phyloP scores from a whole-genome alignment of 2,888 invertebrate genomes.

The Erebia ligea region DNA sequence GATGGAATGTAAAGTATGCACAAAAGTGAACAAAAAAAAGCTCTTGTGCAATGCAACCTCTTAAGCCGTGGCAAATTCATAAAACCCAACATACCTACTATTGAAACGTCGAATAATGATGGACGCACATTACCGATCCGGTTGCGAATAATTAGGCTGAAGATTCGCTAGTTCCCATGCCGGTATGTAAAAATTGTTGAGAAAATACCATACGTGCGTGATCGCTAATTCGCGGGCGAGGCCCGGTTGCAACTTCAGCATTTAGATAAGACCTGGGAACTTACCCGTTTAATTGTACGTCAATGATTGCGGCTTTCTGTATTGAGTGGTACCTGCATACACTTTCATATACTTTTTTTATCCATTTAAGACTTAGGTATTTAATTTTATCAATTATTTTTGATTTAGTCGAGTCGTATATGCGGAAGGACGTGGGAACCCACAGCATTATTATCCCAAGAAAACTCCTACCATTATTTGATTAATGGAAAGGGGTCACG shows the following conservation, averaged over 20 bases:
- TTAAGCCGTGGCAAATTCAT: conserved; percentile 33
- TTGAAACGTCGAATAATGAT: conserved; percentile 28
- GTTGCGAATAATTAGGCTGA: conserved; percentile 64
- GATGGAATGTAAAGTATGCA: no score
- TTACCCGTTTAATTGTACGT: conserved; percentile 33
- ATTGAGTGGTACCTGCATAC: conserved; percentile 3
- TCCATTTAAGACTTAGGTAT: background rate
- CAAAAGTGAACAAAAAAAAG: background rate
- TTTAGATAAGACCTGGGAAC: conserved; percentile 64
- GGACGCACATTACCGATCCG: conserved; percentile 56
- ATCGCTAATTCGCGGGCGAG: conserved; percentile 60
- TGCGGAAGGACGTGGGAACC: no score
- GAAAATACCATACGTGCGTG: conserved; percentile 72
- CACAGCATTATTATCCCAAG: no score
- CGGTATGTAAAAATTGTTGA: conserved; percentile 82
- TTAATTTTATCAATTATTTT: no score
- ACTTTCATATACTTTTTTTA: background rate
- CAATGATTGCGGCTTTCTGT: conserved; percentile 14
- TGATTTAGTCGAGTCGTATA: no score
- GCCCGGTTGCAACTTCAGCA: conserved; percentile 66
- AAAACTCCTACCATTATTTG: no score
- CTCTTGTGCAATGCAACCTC: background rate
- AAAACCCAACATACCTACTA: conserved; percentile 34
- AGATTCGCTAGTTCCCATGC: conserved; percentile 70
- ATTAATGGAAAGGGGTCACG: no score